Evolutionary conservation across 2,888 invertebrate species (phyloP), one percentile per base, ranked within the genome.

Genomic region (Parnassius mnemosyne): DNA sequence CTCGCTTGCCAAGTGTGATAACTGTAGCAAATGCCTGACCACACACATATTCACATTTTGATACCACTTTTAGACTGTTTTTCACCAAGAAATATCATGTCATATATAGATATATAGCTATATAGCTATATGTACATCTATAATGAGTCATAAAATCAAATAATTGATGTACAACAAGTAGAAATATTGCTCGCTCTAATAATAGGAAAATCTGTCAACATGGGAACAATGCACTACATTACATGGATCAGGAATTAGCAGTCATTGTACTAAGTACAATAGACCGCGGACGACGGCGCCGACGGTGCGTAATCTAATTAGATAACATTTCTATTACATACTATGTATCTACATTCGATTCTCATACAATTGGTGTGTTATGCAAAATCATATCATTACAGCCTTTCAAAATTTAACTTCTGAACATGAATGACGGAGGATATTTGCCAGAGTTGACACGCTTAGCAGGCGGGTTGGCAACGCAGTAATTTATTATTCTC

Each of bases 171-270:
- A 69, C 64, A 67, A 72, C 68, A 71, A 72, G 69, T 70, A 69
- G 66, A 64, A 63, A 67, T 69, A 73, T 87, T 85, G 85, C 87
- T 82, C 81, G 71, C 74, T 71, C 73, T 81, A 80, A 85, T 87
- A 88, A 89, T 89, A 85, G 87, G 85, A 89, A 88, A 89, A 89
- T 89, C 89, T 89, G 89, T 88, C 89, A 89, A 87, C 87, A 88
- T 76, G 73, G 78, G 84, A 83, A 90, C 89, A 89, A 89, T 87
- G 83, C 80, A 79, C 82, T 81, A 87, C 86, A 88, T 86, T 85
- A 88, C 86, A 87, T 81, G 85, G 89, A 89, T 89, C 88, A 87
- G 87, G 85, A 88, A 89, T 90, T 89, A 89, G 85, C 81, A 82
- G 84, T 81, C 87, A 89, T 89, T 89, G 89, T 89, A 79, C 79